Conservation (phyloP, 2,797 vertebrate genomes). For the Gymnopithys bicolor region DNA sequence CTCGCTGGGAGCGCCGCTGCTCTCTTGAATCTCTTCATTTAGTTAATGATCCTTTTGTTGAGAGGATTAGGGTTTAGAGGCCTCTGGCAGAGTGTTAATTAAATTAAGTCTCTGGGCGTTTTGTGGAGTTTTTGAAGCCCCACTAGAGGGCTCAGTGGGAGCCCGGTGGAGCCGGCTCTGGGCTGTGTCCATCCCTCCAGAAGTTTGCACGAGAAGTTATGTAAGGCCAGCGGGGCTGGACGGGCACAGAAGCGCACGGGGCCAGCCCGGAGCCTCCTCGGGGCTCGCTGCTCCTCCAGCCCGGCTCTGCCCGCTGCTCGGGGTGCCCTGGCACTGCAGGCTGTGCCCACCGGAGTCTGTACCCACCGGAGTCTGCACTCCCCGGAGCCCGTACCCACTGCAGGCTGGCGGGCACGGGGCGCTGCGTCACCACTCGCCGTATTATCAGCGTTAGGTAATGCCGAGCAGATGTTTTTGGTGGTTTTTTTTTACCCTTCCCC, state of each 20-base stretch:
- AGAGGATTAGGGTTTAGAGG: constrained; percentile 48
- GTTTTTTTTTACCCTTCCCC: neutral
- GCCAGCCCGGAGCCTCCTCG: rapidly evolving
- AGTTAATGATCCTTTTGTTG: constrained; percentile 51
- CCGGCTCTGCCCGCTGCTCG: rapidly evolving
- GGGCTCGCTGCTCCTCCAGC: neutral
- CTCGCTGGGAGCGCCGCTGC: neutral
- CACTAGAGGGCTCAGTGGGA: constrained; percentile 54
- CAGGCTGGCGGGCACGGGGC: neutral
- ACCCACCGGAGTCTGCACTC: rapidly evolving
- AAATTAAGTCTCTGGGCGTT: constrained; percentile 31
- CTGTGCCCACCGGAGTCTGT: neutral
- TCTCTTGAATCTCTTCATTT: constrained; percentile 36
- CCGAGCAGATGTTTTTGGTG: neutral
- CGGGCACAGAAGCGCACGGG: rapidly evolving
- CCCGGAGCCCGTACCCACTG: rapidly evolving
- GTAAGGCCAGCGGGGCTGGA: neutral
- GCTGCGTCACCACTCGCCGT: neutral
- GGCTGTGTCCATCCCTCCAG: neutral
- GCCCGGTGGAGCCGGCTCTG: neutral
- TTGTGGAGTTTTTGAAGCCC: constrained; percentile 14
- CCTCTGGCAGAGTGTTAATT: constrained; percentile 56
- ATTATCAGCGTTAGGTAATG: neutral
- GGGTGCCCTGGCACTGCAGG: neutral
- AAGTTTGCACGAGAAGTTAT: neutral